Conservation (phyloP, 2,113 vertebrate species). For the Halcyon senegalensis region DNA sequence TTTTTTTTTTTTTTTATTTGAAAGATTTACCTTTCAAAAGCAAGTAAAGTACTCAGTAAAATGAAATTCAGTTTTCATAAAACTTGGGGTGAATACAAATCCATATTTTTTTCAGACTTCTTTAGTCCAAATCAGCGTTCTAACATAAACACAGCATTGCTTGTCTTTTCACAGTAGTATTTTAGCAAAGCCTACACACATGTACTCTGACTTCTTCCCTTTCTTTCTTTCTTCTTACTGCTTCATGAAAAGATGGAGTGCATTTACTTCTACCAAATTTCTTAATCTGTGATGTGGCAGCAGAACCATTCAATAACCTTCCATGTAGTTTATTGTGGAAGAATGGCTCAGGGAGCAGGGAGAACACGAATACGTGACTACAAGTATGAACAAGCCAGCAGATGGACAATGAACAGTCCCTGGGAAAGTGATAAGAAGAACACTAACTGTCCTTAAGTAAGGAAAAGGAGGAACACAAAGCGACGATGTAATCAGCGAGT, state of each 20-base stretch:
- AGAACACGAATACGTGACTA: no score
- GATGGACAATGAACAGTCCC: no score
- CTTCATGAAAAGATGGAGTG: neutral
- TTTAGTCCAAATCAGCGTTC: neutral
- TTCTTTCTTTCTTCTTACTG: neutral
- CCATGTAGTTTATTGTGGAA: no score
- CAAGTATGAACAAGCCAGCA: no score
- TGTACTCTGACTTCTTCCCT: neutral
- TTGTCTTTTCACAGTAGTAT: neutral
- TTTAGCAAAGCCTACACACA: neutral
- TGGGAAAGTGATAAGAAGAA: no score
- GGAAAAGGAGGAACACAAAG: no score
- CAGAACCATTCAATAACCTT: neutral
- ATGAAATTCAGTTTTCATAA: neutral
- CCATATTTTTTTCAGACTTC: neutral
- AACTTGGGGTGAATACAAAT: neutral
- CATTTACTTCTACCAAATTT: neutral
- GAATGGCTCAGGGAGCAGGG: no score
- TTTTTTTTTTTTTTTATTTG: neutral
- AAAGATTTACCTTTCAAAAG: neutral
- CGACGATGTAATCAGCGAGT: no score
- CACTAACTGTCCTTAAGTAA: no score
- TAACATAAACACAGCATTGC: neutral
- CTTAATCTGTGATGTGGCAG: neutral
- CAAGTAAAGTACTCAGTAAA: neutral